Base-by-base conservation (phyloP, 2,888 invertebrate genomes). In the Patella depressa region DNA sequence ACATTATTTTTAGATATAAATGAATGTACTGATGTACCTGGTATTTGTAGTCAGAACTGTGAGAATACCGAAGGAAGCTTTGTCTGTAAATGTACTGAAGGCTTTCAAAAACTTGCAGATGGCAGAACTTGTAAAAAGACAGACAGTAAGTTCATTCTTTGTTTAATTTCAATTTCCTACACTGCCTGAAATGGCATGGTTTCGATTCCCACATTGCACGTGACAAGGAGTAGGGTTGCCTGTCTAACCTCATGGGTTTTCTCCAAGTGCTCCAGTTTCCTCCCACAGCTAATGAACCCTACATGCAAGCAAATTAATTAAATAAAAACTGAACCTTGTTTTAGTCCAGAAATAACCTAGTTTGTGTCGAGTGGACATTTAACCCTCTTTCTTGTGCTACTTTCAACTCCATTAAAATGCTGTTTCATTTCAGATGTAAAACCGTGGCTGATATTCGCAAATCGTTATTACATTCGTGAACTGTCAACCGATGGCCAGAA, bases 401-500 rank as follows among this genome's bases (percentile, higher is more conserved):
- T 29, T 24, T 24, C 5, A n/a, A 19, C 71, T 29, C 0, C 29
- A n/a, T 29, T 73, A 19, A 54, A 34, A 12, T 54, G 19, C 12
- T 53, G 53, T 69, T 70, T 71, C 34, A 74, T 76, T 81, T 12
- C 84, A 89, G 89, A 88, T 72, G 84, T 87, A 3, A 88, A 90
- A 29, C 89, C 91, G 1, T 91, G 91, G 90, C 85, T 92, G 53
- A 85, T 92, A 71, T 92, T 92, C 79, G 90, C 98, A 17, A 99
- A 99, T 91, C 97, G 98, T 89, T 99, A 99, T 91, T 99, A 99
- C 92, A 95, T 99, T 2, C 94, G 99, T 75, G 98, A 98, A 88
- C 96, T 99, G 95, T 96, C 98, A 0, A 94, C 95, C 0, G 98
- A 98, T 90, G 98, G 97, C 0, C 93, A 94, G 5, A 93, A 94